These are phyloP conservation scores for Acrossocheilus wenchowensis DNA, from an alignment of 2,797 vertebrate genomes.

Conservation along the genomic window DNA sequence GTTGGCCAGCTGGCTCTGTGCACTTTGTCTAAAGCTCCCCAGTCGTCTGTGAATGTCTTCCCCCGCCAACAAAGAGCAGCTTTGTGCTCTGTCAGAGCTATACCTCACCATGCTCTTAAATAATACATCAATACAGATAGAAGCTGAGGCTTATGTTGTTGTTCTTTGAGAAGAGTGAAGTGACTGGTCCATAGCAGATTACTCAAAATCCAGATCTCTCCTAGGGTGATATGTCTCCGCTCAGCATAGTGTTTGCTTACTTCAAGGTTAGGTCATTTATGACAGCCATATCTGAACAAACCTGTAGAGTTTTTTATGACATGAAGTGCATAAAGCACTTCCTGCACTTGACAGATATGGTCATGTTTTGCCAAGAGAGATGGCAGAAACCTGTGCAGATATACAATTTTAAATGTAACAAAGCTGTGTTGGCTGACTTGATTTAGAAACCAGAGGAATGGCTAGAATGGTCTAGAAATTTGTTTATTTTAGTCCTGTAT, in stretches of 20 bases:
- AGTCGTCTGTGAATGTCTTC: slow-evolving; percentile 31
- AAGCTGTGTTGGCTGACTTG: not conserved
- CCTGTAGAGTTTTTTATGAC: slow-evolving; percentile 9
- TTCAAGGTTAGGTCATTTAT: slow-evolving; percentile 23
- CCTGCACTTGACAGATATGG: not conserved
- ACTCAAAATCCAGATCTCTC: slow-evolving; percentile 36
- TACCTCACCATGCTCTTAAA: slow-evolving; percentile 19
- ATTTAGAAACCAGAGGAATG: not conserved
- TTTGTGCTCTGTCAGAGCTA: slow-evolving; percentile 29
- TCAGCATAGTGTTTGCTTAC: slow-evolving; percentile 9
- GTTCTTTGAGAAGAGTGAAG: slow-evolving; percentile 18
- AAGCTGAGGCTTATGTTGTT: not conserved
- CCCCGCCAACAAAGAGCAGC: slow-evolving; percentile 26
- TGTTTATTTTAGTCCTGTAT: not conserved
- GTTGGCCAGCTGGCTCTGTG: slow-evolving; percentile 33
- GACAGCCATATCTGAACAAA: slow-evolving; percentile 18
- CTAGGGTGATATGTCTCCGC: slow-evolving; percentile 5
- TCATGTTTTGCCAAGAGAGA: not conserved
- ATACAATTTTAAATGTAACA: not conserved
- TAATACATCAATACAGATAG: slow-evolving; percentile 19
- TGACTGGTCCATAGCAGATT: slow-evolving; percentile 16
- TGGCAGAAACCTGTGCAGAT: not conserved
- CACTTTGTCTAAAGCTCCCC: slow-evolving; percentile 42
- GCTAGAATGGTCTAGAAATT: not conserved
- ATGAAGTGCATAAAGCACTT: not conserved